Evolutionary conservation across 2,888 invertebrate species (phyloP), one percentile per base, ranked within the genome.

Genomic region (Trichacis sp.): DNA sequence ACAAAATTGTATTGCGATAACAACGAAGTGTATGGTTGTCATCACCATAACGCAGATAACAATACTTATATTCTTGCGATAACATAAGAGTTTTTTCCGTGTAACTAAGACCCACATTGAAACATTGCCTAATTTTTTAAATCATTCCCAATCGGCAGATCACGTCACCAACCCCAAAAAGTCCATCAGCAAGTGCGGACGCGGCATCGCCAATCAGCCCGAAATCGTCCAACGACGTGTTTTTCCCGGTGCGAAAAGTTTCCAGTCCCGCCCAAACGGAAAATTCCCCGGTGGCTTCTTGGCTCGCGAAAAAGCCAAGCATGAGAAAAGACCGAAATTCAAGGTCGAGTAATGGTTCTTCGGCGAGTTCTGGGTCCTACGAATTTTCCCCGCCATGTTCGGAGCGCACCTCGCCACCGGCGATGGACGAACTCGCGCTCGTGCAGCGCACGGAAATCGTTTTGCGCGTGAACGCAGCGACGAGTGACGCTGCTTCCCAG

Each of bases 361-460:
- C 74, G n/a, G 33, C 40, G 40, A 68, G 65, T 52, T 71, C 64
- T 17, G 49, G 48, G 4, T 75, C 78, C 1, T 17, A 75, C 73
- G 18, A 73, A 69, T 64, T 72, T 29, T 75, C 72, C 18, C 79
- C 80, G 0, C 79, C 80, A 14, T 8, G 47, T 73, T 4, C 76
- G 78, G 11, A 71, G 53, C 2, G 49, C 53, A n/a, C 14, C 11
- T 82, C 81, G 0, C 81, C 80, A 82, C 83, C 33, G 33, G 86
- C 85, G 2, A 81, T 86, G 53, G 87, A 87, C 73, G 86, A 86
- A 1, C 80, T 89, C 43, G 88, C 88, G 62, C 78, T 90, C 69
- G 86, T 90, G 68, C 90, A 90, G 77, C 85, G 90, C 73, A 89
- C 89, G 68, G 90, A 90, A 77, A 86, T 90, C 6, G 86, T 89